phyloP scores from a whole-genome alignment of 2,113 vertebrate genomes.

The Hucho hucho region DNA sequence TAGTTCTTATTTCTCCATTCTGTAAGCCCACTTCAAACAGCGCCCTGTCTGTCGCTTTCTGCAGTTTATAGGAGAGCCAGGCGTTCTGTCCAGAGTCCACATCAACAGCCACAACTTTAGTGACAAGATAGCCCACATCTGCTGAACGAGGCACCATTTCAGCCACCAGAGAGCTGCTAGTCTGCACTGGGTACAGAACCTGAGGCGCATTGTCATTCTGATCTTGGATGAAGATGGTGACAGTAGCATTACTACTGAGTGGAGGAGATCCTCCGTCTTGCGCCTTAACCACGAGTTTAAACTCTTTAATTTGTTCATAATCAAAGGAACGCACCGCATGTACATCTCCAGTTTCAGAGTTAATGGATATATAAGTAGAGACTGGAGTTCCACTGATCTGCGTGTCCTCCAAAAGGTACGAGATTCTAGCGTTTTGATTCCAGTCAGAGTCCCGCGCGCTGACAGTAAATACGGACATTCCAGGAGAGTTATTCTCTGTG shows the following conservation, averaged over 20 bases:
- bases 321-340: constrained; percentile 57
- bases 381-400: too few relatives aligned
- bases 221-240: constrained; percentile 1
- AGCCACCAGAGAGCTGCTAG: constrained; percentile 14
- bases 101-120: constrained; percentile 51
- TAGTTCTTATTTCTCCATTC: too few relatives aligned
- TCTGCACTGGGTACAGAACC: constrained; percentile 30
- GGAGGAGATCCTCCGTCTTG: constrained; percentile 37
- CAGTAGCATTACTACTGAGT: constrained; percentile 14
- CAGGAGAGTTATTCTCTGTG: too few relatives aligned
- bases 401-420: constrained; percentile 38
- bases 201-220: constrained; percentile 44
- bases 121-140: constrained; percentile 48
- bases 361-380: constrained; percentile 30
- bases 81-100: background rate
- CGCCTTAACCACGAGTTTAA: constrained; percentile 27
- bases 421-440: constrained; percentile 52
- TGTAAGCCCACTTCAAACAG: too few relatives aligned
- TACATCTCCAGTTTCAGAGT: constrained; percentile 56
- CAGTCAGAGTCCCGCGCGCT: background rate
- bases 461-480: background rate
- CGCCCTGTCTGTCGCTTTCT: too few relatives aligned
- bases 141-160: constrained; percentile 22
- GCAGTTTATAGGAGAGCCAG: too few relatives aligned
- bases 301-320: constrained; percentile 28